These are phyloP conservation scores for Thalassarche chlororhynchos DNA, from an alignment of 2,113 vertebrate genomes.

Conservation along the genomic window DNA sequence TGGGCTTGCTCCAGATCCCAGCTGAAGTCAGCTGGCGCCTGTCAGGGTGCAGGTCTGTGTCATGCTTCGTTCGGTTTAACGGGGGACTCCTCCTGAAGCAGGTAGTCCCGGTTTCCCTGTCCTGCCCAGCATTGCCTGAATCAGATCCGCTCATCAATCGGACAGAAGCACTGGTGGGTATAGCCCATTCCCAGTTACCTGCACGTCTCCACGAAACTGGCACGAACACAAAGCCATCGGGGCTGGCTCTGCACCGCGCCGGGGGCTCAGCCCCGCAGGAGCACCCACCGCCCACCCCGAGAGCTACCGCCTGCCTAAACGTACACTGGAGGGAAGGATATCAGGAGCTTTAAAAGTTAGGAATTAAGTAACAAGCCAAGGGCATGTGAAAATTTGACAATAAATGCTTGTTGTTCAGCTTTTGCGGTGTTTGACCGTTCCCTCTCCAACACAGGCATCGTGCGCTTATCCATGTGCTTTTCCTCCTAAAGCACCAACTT, in stretches of 20 bases:
- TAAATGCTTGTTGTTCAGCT: background rate
- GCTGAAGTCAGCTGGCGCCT: constrained; percentile 1
- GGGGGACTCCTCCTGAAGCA: background rate
- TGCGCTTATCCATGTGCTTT: background rate
- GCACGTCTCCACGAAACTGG: rapidly evolving
- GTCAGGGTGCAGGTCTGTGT: constrained; percentile 6
- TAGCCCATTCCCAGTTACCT: background rate
- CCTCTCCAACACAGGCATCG: background rate
- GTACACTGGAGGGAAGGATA: background rate
- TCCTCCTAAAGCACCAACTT: background rate
- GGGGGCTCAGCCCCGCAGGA: background rate
- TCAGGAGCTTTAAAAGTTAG: background rate
- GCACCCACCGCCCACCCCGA: background rate
- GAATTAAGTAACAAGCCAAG: background rate
- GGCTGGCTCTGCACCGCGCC: background rate
- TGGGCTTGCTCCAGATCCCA: constrained; percentile 48
- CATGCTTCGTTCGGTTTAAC: background rate
- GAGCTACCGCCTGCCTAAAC: background rate
- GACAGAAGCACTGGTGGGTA: background rate
- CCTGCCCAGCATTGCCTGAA: background rate
- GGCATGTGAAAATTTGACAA: background rate
- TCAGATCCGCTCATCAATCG: rapidly evolving
- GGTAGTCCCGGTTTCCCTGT: background rate
- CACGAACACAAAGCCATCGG: rapidly evolving
- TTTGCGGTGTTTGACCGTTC: background rate